phyloP scores from a whole-genome alignment of 2,797 vertebrate species.

The Sebastes hopkinsi region DNA sequence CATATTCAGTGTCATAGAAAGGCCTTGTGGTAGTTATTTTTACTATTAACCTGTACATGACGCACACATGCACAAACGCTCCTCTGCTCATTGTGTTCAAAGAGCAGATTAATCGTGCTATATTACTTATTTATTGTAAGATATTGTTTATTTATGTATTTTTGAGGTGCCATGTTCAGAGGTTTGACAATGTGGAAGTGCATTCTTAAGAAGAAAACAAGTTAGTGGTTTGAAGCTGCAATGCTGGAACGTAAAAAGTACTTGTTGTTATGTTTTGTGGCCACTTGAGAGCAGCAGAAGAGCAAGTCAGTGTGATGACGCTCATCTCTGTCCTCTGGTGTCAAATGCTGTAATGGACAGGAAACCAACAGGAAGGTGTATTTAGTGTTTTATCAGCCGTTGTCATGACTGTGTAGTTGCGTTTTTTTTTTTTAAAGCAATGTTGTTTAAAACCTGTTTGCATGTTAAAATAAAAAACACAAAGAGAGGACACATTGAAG shows the following conservation, averaged over 20 bases:
- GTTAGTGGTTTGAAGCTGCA: slow-evolving; percentile 34
- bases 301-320: slow-evolving; percentile 1
- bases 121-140: slow-evolving; percentile 73
- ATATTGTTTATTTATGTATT: slow-evolving; percentile 68
- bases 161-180: slow-evolving; percentile 53
- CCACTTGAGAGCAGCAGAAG: slow-evolving; percentile 52
- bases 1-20: slow-evolving; percentile 28
- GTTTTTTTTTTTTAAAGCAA: slow-evolving; percentile 42
- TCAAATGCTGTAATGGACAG: background rate
- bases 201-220: slow-evolving; percentile 4
- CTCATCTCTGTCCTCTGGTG: slow-evolving; percentile 2
- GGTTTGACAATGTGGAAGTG: slow-evolving; percentile 32
- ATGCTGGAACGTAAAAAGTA: slow-evolving; percentile 32
- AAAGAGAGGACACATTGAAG: slow-evolving; percentile 66
- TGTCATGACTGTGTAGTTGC: slow-evolving; percentile 58
- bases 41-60: slow-evolving; percentile 45
- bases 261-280: slow-evolving; percentile 34
- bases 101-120: slow-evolving; percentile 40
- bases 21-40: slow-evolving; percentile 26
- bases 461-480: slow-evolving; percentile 86
- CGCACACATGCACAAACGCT: slow-evolving; percentile 38
- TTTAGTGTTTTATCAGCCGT: slow-evolving; percentile 46
- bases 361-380: slow-evolving; percentile 22
- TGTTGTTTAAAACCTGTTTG: slow-evolving; percentile 80
- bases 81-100: slow-evolving; percentile 39